Conservation (phyloP, 2,888 invertebrate species). For the Scaptomyza cyrtandrae region DNA sequence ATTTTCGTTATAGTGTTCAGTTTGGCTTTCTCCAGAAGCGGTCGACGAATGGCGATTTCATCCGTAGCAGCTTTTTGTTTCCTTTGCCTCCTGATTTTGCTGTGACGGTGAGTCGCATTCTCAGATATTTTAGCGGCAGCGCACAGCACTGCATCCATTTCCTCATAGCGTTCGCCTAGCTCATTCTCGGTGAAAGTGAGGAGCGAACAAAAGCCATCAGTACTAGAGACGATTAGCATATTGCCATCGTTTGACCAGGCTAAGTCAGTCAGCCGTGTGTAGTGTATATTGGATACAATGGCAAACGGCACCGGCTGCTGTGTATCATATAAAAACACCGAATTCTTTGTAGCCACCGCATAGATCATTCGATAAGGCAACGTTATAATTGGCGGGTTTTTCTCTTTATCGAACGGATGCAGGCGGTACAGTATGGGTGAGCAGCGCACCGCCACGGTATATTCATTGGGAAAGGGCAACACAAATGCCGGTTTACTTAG, state of each 20-base stretch:
- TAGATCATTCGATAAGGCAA: constrained; percentile 93
- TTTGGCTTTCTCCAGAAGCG: constrained; percentile 56
- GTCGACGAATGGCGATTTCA: constrained; percentile 39
- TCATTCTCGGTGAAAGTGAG: constrained; percentile 91
- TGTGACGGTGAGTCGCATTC: constrained; percentile 39
- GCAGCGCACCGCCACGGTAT: constrained; percentile 93
- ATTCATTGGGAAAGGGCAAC: constrained; percentile 91
- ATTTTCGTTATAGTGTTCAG: constrained; percentile 23
- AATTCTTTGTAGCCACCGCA: constrained; percentile 95
- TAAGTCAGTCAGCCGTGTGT: constrained; percentile 94
- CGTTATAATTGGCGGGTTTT: constrained; percentile 86
- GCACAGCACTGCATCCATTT: constrained; percentile 81
- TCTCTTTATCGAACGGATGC: constrained; percentile 82
- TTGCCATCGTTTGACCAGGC: constrained; percentile 93
- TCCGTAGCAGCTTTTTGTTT: constrained; percentile 61
- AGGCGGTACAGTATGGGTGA: constrained; percentile 90
- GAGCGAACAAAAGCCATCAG: constrained; percentile 95
- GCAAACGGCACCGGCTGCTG: constrained; percentile 93
- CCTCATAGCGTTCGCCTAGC: constrained; percentile 87
- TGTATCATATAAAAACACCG: constrained; percentile 94
- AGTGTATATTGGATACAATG: constrained; percentile 93
- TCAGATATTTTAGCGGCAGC: constrained; percentile 62
- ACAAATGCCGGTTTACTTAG: constrained; percentile 90
- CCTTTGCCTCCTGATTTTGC: constrained; percentile 65
- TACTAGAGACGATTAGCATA: constrained; percentile 91